Evolutionary conservation across 2,797 vertebrate species (phyloP).

Genomic region (Characodon lateralis): DNA sequence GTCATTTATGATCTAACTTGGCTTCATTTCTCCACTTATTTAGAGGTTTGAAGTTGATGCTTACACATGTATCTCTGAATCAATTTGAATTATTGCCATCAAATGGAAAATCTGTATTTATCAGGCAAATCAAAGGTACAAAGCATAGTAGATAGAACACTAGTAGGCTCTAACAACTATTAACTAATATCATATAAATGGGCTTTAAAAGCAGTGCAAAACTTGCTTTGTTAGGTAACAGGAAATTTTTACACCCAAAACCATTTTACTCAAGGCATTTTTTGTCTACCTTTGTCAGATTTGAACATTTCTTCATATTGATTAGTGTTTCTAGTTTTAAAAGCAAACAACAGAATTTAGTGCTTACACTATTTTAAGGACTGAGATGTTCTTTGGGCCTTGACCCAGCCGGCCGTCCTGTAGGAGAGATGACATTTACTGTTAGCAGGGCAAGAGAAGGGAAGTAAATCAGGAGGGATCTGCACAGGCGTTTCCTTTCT

Average conservation of each 20-base stretch:
- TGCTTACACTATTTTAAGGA: background rate
- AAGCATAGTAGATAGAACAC: background rate
- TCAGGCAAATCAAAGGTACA: background rate
- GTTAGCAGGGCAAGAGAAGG: no score
- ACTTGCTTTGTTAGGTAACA: background rate
- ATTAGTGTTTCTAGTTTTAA: background rate
- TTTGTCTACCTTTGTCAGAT: no score
- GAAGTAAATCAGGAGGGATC: no score
- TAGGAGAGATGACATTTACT: no score
- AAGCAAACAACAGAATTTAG: background rate
- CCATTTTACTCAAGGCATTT: no score
- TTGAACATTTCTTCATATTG: background rate
- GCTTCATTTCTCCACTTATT: background rate
- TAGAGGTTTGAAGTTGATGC: background rate
- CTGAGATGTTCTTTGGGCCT: background rate
- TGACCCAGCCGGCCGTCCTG: background rate
- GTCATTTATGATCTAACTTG: background rate
- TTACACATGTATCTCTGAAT: background rate
- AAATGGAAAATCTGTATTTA: background rate
- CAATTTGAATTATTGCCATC: background rate
- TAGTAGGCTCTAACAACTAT: background rate
- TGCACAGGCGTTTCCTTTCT: no score
- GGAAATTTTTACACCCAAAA: background rate
- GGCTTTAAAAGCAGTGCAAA: background rate
- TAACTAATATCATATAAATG: background rate